Evolutionary conservation across 2,888 invertebrate species (phyloP), one percentile per base, ranked within the genome.

Genomic region (Orthosia gothica): DNA sequence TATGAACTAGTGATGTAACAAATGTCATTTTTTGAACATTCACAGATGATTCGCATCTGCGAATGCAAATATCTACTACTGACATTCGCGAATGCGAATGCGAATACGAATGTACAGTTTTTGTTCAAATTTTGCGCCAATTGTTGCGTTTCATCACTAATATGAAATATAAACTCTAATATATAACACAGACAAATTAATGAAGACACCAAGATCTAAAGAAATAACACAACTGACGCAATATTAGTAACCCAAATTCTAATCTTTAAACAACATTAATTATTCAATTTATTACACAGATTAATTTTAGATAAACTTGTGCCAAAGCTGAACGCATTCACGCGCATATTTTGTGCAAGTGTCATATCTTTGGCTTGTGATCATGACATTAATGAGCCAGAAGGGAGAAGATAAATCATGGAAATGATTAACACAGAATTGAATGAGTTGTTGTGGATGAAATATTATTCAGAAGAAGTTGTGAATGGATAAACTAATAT

Each of bases 261-360:
- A 50, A 57, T 57, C 11, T 50, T 40, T 16, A 18, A 52, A 58
- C 58, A 47, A 58, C 32, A 52, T 47, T 32, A 54, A 49, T 18
- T 26, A 69, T 52, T 12, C n/a, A 49, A 70, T 23, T 54, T n/a
- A 5, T 62, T 57, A 70, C 26, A 70, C 11, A 47, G n/a, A 62
- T 57, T 70, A 23, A 77, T 68, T 78, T 57, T 23, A 50, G 2
- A 16, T 5, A n/a, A 23, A 15, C 32, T 13, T 7, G 54, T 79
- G 76, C 80, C 73, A 76, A 79, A 64, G 61, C 18, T 72, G 7
- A n/a, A 7, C 45, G 7, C 49, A 79, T n/a, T 79, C 26, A 7
- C 4, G 52, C 23, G 18, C 23, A 67, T 61, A 49, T 70, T 69
- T 62, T 12, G 7, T 12, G n/a, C 11, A 52, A 50, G 12, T 78